A percentile compares a stretch with the other conserved stretches of the same genome.
Conservation (phyloP, 2,113 vertebrate species). For the Oryzias woworae region DNA sequence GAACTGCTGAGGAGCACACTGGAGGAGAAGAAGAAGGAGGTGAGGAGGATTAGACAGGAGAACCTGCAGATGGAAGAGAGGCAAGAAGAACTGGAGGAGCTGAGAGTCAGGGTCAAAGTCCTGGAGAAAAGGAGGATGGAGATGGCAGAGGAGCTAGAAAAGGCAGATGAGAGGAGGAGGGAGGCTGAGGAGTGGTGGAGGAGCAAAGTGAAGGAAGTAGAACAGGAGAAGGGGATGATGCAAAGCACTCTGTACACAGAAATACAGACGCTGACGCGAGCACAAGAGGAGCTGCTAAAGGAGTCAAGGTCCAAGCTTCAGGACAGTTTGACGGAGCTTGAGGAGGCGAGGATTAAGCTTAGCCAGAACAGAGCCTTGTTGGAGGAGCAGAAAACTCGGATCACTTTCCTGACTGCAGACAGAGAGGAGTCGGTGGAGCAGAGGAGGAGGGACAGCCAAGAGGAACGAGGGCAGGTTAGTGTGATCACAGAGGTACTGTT, state of each 20-base stretch:
- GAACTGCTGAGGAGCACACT: constrained; percentile 57
- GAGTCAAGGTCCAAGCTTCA: background rate
- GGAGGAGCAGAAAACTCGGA: constrained; percentile 45
- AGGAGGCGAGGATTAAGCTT: constrained; percentile 22
- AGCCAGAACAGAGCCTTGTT: constrained; percentile 19
- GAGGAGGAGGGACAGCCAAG: background rate
- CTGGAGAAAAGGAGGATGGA: constrained; percentile 50
- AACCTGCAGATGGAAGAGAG: constrained; percentile 28
- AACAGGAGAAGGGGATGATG: constrained; percentile 20
- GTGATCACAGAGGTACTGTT: no score
- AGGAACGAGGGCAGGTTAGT: background rate
- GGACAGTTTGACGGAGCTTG: constrained; percentile 5
- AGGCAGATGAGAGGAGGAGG: constrained; percentile 7
- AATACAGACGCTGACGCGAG: constrained; percentile 13
- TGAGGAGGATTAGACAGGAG: constrained; percentile 41
- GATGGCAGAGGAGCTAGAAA: constrained; percentile 28
- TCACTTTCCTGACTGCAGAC: constrained; percentile 4
- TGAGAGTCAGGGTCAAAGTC: constrained; percentile 43
- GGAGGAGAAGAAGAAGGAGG: constrained; percentile 55
- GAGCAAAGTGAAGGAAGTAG: constrained; percentile 17
- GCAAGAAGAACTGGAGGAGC: constrained; percentile 41
- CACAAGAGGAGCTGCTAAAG: constrained; percentile 16
- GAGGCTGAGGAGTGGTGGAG: constrained; percentile 25
- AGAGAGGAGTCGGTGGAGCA: background rate
- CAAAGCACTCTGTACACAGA: background rate